A percentile compares a stretch with the other conserved stretches of the same genome.
Evolutionary conservation across 2,888 invertebrate species (phyloP).

Genomic region (Criorhina ranunculi): DNA sequence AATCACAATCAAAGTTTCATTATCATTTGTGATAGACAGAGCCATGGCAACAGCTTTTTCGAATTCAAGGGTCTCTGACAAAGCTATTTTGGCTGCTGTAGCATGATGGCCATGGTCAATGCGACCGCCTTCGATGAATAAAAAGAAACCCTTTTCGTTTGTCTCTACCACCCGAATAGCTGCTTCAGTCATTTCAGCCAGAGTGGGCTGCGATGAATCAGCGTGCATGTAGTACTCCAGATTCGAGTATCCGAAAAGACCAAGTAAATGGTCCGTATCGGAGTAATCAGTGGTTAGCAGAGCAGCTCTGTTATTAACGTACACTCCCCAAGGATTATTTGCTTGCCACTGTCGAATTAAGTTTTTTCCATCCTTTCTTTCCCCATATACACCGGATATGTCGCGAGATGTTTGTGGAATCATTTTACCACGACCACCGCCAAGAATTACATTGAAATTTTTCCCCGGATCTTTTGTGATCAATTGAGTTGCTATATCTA

Average conservation of each 20-base stretch:
- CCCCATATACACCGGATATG: constrained; percentile 85
- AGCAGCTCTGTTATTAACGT: constrained; percentile 87
- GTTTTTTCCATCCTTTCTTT: constrained; percentile 87
- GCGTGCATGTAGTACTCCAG: constrained; percentile 86
- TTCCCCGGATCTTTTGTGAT: constrained; percentile 88
- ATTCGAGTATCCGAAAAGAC: constrained; percentile 85
- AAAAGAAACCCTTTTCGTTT: constrained; percentile 86
- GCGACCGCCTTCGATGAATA: constrained; percentile 88
- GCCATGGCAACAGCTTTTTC: constrained; percentile 89
- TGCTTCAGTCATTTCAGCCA: constrained; percentile 88
- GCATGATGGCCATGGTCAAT: constrained; percentile 92
- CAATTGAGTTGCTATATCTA: constrained; percentile 91
- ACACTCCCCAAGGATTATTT: constrained; percentile 85
- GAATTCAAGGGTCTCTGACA: constrained; percentile 92
- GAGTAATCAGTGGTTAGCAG: constrained; percentile 85
- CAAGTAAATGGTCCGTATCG: constrained; percentile 85
- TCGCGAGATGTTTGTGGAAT: constrained; percentile 85
- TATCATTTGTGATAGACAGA: constrained; percentile 85
- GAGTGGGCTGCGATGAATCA: constrained; percentile 86
- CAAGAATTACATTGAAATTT: constrained; percentile 90
- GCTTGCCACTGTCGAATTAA: constrained; percentile 88
- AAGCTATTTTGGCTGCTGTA: constrained; percentile 87
- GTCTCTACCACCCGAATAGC: constrained; percentile 87
- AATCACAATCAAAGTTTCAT: constrained; percentile 92
- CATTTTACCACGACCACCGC: constrained; percentile 90